Percentiles rank a stretch among this genome's conserved stretches.
phyloP scores from a whole-genome alignment of 2,797 vertebrate genomes.

The Macropus fuliginosus region DNA sequence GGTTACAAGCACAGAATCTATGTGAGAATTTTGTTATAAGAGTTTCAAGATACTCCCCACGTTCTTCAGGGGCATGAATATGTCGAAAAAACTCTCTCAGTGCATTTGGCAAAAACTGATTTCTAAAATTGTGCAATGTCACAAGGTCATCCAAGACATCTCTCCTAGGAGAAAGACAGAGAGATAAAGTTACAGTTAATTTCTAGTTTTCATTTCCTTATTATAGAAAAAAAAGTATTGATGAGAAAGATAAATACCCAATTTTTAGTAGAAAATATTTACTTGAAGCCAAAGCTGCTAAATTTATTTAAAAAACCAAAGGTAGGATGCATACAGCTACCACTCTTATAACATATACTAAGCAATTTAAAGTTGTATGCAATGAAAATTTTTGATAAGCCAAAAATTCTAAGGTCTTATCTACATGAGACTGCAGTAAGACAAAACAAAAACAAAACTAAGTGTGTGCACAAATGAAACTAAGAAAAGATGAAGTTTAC shows the following conservation, averaged over 20 bases:
- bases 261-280: constrained; percentile 48
- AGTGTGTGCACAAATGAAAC: constrained; percentile 34
- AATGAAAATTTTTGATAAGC: constrained; percentile 35
- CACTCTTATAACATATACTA: constrained; percentile 29
- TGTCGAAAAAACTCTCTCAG: constrained; percentile 98
- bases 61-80: constrained; percentile 98
- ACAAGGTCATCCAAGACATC: constrained; percentile 98
- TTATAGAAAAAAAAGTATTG: neutral
- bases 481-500: constrained; percentile 18
- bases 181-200: constrained; percentile 50
- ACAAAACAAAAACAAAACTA: constrained; percentile 1
- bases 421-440: constrained; percentile 19
- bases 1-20: constrained; percentile 97
- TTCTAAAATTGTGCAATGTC: constrained; percentile 98
- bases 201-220: constrained; percentile 44
- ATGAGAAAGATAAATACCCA: neutral
- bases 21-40: constrained; percentile 99
- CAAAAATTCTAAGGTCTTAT: constrained; percentile 33
- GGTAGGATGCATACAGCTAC: neutral
- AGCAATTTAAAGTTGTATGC: neutral
- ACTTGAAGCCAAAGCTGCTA: neutral
- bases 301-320: neutral
- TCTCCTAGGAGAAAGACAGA: constrained; percentile 86
- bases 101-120: constrained; percentile 98
- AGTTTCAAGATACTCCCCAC: constrained; percentile 98